These are phyloP conservation scores for Austrolebias charrua DNA, from an alignment of 2,797 vertebrate species.

Conservation along the genomic window DNA sequence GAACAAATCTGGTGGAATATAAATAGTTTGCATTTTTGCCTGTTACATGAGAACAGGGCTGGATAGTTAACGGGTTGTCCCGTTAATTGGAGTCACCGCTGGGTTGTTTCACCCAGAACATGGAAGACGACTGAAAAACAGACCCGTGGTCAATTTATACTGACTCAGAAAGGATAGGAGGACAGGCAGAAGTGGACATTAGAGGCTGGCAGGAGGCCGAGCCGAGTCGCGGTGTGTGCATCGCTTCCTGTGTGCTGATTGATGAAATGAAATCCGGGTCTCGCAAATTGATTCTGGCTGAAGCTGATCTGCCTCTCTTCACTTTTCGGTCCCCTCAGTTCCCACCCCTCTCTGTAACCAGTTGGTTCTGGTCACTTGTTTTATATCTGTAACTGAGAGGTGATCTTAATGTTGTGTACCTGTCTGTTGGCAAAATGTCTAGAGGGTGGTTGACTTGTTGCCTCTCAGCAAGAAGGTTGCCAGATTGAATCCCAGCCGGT, in stretches of 20 bases:
- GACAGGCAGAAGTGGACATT: constrained; percentile 65
- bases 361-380: constrained; percentile 35
- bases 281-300: constrained; percentile 75
- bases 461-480: too few species aligned
- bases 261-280: constrained; percentile 77
- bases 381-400: constrained; percentile 26
- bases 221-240: constrained; percentile 40
- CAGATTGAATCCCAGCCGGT: too few species aligned
- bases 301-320: constrained; percentile 52
- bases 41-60: constrained; percentile 35
- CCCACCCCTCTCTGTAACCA: constrained; percentile 22
- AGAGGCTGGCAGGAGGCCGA: constrained; percentile 61
- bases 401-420: constrained; percentile 28
- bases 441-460: too few species aligned
- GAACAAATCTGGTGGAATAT: neutral
- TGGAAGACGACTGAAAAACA: constrained; percentile 51
- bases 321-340: constrained; percentile 26
- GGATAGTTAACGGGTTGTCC: constrained; percentile 3
- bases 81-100: constrained; percentile 32
- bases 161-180: constrained; percentile 41
- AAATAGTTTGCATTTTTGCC: neutral
- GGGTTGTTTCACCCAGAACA: constrained; percentile 48
- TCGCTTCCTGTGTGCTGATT: constrained; percentile 73
- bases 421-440: too few species aligned
- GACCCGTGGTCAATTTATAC: constrained; percentile 56